These are phyloP conservation scores for Cheilosia vulpina DNA, from an alignment of 2,888 invertebrate genomes.

Conservation along the genomic window DNA sequence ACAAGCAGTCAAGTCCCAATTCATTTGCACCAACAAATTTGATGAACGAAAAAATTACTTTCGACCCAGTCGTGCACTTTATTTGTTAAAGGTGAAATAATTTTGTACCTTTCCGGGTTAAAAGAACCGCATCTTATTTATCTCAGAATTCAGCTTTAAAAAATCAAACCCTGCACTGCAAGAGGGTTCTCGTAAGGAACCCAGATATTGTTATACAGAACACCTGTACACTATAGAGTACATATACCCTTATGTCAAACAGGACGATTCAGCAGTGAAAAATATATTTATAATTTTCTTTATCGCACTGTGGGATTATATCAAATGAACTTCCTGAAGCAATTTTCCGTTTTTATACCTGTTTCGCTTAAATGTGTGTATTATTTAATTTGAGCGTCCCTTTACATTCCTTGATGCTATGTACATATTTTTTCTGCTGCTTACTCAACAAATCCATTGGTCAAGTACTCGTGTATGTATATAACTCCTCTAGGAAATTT, in stretches of 20 bases:
- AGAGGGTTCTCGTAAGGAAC: no score
- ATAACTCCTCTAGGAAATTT: constrained; percentile 22
- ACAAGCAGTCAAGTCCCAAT: no score
- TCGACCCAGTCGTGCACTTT: no score
- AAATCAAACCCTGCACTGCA: no score
- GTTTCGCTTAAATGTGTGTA: constrained; percentile 8
- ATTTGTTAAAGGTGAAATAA: no score
- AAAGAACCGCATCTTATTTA: no score
- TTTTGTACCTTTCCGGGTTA: no score
- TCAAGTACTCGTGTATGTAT: constrained; percentile 3
- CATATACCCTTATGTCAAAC: neutral
- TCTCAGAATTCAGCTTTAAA: no score
- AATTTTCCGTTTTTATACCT: constrained; percentile 24
- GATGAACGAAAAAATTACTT: no score
- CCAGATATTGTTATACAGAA: no score
- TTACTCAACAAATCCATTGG: constrained; percentile 19
- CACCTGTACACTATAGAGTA: no score
- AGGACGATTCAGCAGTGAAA: neutral
- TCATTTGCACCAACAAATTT: no score
- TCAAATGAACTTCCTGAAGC: neutral
- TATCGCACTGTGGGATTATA: constrained; percentile 6
- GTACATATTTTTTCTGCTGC: neutral
- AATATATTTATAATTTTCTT: neutral
- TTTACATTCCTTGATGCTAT: constrained; percentile 24
- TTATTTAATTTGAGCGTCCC: neutral